Evolutionary conservation across 2,113 vertebrate genomes (phyloP), one percentile per base, ranked within the genome.

Genomic region (Colius striatus): DNA sequence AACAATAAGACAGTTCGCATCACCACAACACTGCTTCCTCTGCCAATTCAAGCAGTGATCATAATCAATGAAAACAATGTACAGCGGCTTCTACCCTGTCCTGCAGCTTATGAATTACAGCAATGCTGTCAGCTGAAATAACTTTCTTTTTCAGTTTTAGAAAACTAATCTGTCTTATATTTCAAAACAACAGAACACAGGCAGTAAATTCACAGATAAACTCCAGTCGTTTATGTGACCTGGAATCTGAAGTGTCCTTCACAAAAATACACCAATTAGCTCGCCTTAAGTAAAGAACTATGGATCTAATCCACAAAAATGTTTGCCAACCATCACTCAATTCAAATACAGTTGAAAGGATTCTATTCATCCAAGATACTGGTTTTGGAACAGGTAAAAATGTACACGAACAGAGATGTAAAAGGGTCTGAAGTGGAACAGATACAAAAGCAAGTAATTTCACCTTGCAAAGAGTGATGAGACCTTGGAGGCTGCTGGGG

Each of bases 1-100:
- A 96, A 92, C 87, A 92, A 78, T 81, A 84, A 93, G 95, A 95
- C 73, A 94, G 91, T 91, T 87, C 81, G 84, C 89, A 84, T 90
- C 89, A 81, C 95, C 79, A 25, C 72, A 95, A 87, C 87, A 36
- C 89, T 92, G 93, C 91, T 90, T 91, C 51, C 92, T 94, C 88
- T 75, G 95, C 92, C 94, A 96, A 86, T 92, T 93, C 84, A 96
- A 86, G 82, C 75, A 81, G 41, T 14, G 71, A 87, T 82, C 74
- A 78, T 66, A 91, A 94, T 85, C 91, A 68, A 67, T 89, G 88
- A 81, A 87, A 90, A 78, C 36, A 60, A 91, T 87, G 66, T n/a
- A 62, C 50, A 87, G 84, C 66, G 89, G 67, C 75, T 93, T 83
- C 85, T 61, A 41, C 36, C 9, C 84, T 76, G 73, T 87, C 89